phyloP scores from a whole-genome alignment of 1,140 invertebrate genomes.

The Saccostrea cuccullata region DNA sequence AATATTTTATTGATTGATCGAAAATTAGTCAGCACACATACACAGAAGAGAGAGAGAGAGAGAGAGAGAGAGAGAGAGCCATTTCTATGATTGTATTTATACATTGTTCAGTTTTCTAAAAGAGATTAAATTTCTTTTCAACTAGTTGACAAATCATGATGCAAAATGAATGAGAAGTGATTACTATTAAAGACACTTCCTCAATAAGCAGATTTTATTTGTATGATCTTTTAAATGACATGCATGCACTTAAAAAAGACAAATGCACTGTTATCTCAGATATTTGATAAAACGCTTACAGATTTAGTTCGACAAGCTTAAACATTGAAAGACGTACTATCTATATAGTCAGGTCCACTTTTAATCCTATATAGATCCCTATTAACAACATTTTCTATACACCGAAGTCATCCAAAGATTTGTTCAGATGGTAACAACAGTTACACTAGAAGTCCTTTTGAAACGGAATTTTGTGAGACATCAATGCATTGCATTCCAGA shows the following conservation, averaged over 20 bases:
- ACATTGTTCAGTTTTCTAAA: neutral
- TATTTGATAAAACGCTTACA: constrained; percentile 1
- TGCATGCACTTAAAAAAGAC: neutral
- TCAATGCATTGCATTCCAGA: neutral
- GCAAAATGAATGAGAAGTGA: constrained; percentile 9
- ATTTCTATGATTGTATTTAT: neutral
- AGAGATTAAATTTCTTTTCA: neutral
- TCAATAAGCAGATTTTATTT: neutral
- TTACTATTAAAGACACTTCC: neutral
- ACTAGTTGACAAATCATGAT: neutral
- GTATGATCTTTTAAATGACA: neutral
- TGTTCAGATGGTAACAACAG: neutral
- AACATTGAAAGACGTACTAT: neutral
- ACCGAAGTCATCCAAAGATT: neutral
- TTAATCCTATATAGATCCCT: neutral
- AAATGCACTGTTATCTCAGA: neutral
- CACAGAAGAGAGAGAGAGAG: neutral
- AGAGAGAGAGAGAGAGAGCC: neutral
- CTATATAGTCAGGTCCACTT: neutral
- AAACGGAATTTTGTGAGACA: neutral
- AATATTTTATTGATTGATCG: too few species aligned
- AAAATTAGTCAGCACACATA: too few species aligned
- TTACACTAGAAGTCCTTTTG: neutral
- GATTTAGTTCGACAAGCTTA: neutral
- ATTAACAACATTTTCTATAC: neutral